Evolutionary conservation across 2,113 vertebrate species (phyloP), one percentile per base, ranked within the genome.

Genomic region (Chlamydotis undulata): DNA sequence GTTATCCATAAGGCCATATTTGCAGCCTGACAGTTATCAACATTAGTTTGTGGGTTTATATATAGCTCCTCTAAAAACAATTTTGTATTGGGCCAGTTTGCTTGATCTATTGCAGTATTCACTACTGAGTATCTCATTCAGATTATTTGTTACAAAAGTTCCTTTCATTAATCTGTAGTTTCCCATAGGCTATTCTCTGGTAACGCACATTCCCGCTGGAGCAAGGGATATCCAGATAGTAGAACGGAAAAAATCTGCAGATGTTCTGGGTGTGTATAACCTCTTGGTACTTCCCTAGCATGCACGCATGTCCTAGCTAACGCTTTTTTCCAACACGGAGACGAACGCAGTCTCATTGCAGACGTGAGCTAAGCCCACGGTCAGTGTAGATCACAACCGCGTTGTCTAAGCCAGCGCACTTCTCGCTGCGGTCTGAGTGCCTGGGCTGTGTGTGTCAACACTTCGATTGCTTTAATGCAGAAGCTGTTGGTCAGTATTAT

Each of bases 161-260:
- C 93, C 87, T 82, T 57, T 89, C 76, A 69, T 89, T 60, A 65
- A 88, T 39, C 24, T 56, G 50, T 79, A 10, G 64, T 91, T 82
- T 95, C 93, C 90, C 79, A 73, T 80, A 99, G 99, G 99, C 89
- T 99, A 99, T 92, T 99, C 99, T 41, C 98, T 99, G 93, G 99
- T 99, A 94, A 99, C 99, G 1, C 99, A 99, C 96, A 99, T 99
- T 96, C 99, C 99, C 1, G 99, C 99, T 28, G 99, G 99, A 39
- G 99, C 99, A 35, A 99, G 99, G 97, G 99, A 99, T 95, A 99
- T 99, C 95, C 99, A 99, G 97, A 98, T 99, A 45, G 99, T 99
- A 37, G 99, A 99, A 94, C 98, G 99, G 97, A 99, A 99, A 97
- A 99, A 99, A 95, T 99, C 99, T 9, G 98, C 99, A 6, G 99